These are phyloP conservation scores for Latrodectus hesperus DNA, from an alignment of 2,888 invertebrate species.

Conservation along the genomic window DNA sequence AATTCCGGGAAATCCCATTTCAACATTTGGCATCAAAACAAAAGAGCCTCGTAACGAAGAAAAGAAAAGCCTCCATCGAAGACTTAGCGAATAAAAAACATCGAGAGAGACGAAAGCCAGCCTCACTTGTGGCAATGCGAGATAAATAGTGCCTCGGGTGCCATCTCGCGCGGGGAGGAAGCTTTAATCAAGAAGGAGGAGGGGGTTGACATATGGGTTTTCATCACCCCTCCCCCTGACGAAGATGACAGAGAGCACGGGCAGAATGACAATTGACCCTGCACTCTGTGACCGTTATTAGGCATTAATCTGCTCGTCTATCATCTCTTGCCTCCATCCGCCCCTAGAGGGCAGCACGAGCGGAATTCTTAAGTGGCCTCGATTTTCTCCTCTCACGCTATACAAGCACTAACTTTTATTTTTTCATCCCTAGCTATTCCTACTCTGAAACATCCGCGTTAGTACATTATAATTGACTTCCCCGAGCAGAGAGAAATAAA, in stretches of 20 bases:
- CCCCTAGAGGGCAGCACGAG: conserved; percentile 4
- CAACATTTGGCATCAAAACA: conserved; percentile 7
- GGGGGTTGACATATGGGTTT: conserved; percentile 14
- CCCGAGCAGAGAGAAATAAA: no score
- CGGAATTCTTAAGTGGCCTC: conserved; percentile 20
- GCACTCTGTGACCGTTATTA: conserved; percentile 62
- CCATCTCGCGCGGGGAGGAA: conserved; percentile 30
- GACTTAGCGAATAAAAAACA: conserved; percentile 4
- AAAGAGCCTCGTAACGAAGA: background rate
- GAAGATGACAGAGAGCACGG: conserved; percentile 27
- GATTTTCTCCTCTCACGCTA: background rate
- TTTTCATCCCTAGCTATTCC: background rate
- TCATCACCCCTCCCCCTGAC: conserved; percentile 21
- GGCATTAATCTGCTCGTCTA: conserved; percentile 64
- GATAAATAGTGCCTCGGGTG: conserved; percentile 51
- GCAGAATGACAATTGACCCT: conserved; percentile 64
- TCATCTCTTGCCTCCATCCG: conserved; percentile 30
- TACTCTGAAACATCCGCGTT: background rate
- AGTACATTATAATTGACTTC: background rate
- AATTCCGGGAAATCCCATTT: background rate
- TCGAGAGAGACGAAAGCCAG: conserved; percentile 1
- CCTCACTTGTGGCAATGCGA: conserved; percentile 44
- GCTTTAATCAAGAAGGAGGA: conserved; percentile 41
- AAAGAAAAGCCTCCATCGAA: background rate
- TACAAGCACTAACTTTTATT: background rate